Base-by-base conservation (phyloP, 2,113 vertebrate species). In the Pao palembangensis region DNA sequence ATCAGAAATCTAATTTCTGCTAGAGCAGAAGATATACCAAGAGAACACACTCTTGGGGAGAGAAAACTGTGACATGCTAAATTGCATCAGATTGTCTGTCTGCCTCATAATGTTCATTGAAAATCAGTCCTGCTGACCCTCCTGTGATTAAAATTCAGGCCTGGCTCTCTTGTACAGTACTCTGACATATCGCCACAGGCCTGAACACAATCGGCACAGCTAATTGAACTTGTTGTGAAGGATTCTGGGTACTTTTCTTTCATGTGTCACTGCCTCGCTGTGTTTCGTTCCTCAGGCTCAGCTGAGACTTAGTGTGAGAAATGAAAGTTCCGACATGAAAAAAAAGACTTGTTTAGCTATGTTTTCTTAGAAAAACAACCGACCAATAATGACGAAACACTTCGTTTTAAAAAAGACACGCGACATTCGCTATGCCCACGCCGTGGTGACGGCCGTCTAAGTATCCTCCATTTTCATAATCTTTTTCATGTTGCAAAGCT, bases 111-210 rank as follows among this genome's bases (percentile, higher is more conserved):
- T 56, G 71, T 48, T 20, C 69, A 63, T 41, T 44, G 52, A 58
- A 66, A 62, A 61, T 58, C 46, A 62, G 60, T 58, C 69, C 58
- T 78, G 71, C 78, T 67, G 69, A 76, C 75, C 69, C 58, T 61
- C 46, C 20, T 64, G 68, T 77, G 79, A 77, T 77, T 78, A 65
- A 69, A 79, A 79, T 69, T 62, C 66, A 48, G 25, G 48, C 70
- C 78, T 71, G 71, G 77, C 69, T 75, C 41, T 73, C 47, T 53
- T 73, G 55, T 51, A 76, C 66, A 57, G 28, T 8, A 7, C 28
- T 8, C 55, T 44, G n/a, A 75, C 61, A 73, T 41, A 55, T 65
- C 51, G 61, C 76, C 65, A 66, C 21, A 15, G 66, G 68, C 70
- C 70, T 67, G 55, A 74, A 71, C 70, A 55, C 61, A 55, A 66